Evolutionary conservation across 2,797 vertebrate genomes (phyloP), one percentile per base, ranked within the genome.

Genomic region (Gymnodraco acuticeps): DNA sequence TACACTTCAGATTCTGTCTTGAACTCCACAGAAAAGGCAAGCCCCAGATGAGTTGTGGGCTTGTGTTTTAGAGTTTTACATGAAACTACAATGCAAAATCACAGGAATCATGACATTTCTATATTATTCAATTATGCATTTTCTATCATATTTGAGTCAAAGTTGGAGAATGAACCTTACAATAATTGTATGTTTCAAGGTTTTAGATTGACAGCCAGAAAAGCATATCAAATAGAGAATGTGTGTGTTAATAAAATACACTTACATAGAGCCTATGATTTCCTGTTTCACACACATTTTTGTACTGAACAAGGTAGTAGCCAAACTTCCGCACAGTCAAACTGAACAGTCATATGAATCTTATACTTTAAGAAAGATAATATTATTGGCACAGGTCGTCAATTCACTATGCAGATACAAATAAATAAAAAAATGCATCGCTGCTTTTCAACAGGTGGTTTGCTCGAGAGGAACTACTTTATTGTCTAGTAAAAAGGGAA

Each of bases 31-130:
- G 59, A 42, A 68, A 1, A 64, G 54, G 56, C 38, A 58, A 27
- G 20, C 50, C 68, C 38, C 52, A 23, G 46, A 64, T 14, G 51
- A 16, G 41, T 43, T 43, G 41, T 59, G 41, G 13, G 59, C 16
- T 45, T 62, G 6, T 33, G 12, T 33, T 27, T 70, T 63, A 80
- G 73, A 81, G 60, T 70, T 80, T 63, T 46, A 53, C 80, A 75
- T 48, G 56, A 63, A 76, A 76, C 62, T 52, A 59, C 19, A 43
- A 12, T 46, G 65, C 23, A 45, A 52, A 43, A 71, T 31, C 23
- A 15, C 12, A 63, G 19, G 13, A 51, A 42, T 46, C 13, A 19
- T 31, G 5, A 15, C 3, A 52, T 51, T 48, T 68, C 11, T 0
- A 68, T 43, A 46, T 27, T 27, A 51, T 16, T 11, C 42, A 59